These are phyloP conservation scores for Drosophila bifasciata DNA, from an alignment of 1,140 invertebrate species.

Conservation along the genomic window DNA sequence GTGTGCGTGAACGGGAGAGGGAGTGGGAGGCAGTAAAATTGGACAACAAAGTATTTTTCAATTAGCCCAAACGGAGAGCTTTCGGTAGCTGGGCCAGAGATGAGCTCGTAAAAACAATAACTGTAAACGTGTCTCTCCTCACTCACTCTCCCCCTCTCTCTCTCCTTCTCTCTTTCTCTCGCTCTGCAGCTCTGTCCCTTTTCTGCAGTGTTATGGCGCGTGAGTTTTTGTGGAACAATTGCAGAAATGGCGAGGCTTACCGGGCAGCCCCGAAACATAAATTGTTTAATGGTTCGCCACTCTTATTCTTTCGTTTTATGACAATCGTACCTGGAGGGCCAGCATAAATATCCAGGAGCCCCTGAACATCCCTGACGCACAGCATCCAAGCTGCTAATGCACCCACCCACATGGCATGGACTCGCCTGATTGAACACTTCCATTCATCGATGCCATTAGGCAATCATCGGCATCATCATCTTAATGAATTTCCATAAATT, in stretches of 20 bases:
- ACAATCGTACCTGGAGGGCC: too few species aligned
- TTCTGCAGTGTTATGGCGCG: slow-evolving; percentile 41
- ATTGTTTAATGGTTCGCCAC: slow-evolving; percentile 68
- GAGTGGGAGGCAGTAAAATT: slow-evolving; percentile 65
- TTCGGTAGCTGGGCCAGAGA: slow-evolving; percentile 17
- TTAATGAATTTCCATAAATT: slow-evolving; percentile 78
- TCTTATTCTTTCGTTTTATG: too few species aligned
- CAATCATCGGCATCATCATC: slow-evolving; percentile 55
- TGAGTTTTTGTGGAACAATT: slow-evolving; percentile 62
- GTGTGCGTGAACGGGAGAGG: too few species aligned
- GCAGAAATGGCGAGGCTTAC: slow-evolving; percentile 63
- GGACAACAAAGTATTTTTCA: slow-evolving; percentile 82
- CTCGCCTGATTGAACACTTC: slow-evolving; percentile 30
- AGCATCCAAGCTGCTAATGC: too few species aligned
- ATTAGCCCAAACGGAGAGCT: slow-evolving; percentile 58
- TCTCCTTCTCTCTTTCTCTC: slow-evolving; percentile 5
- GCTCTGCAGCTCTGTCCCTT: neutral
- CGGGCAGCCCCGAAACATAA: slow-evolving; percentile 61
- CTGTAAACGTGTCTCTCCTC: slow-evolving; percentile 51
- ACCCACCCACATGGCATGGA: slow-evolving; percentile 26
- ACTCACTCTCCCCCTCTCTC: neutral
- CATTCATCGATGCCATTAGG: slow-evolving; percentile 40
- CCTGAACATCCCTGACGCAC: too few species aligned
- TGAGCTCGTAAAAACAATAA: slow-evolving; percentile 77
- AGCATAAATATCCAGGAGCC: too few species aligned